Base-by-base conservation (phyloP, 1,140 invertebrate species). In the Drosophila persimilis region DNA sequence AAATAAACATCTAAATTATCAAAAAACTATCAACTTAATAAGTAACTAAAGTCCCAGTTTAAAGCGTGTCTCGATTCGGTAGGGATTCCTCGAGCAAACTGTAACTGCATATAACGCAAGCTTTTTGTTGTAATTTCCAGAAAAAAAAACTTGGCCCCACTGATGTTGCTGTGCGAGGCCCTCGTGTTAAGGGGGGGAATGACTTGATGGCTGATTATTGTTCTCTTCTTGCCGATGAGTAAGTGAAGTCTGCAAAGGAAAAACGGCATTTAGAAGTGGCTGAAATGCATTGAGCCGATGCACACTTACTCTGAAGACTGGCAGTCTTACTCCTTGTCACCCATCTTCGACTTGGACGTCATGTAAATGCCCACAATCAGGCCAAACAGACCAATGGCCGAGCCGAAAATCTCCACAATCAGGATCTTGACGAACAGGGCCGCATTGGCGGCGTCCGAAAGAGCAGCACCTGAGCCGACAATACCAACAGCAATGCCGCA, bases 351-450 rank as follows among this genome's bases (percentile, higher is more conserved):
- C 91, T 94, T 95, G 69, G 94, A 94, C 44, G 93, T 94, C 94
- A 98, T 97, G 91, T 99, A 97, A 92, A 99, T 98, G 70, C 97
- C 97, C 59, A 99, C 97, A 92, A 99, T 99, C n/a, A 99, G 94
- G 63, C 98, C 98, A 93, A 99, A 99, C 0, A 99, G 94, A 90
- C 98, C 98, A 92, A 99, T 99, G 78, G 98, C 98, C 91, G 97
- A 98, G 20, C 97, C 98, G 92, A 99, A 99, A 92, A 99, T 99
- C 93, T 99, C 98, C 47, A 99, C 96, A 91, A 99, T 99, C 7
- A 99, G 94, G 92, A 99, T 98, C 92, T 99, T 99, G 11, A 99
- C 98, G 90, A 99, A 99, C 5, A 99, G 94, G 2, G 95, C 94
- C 11, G 97, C 94, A 92, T 99, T 98, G 13, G 98, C 97, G 57